Percentiles rank a stretch among this genome's conserved stretches.
Evolutionary conservation across 64 coral and sea anemone genomes (phyloP).

Genomic region (Acropora yongei): DNA sequence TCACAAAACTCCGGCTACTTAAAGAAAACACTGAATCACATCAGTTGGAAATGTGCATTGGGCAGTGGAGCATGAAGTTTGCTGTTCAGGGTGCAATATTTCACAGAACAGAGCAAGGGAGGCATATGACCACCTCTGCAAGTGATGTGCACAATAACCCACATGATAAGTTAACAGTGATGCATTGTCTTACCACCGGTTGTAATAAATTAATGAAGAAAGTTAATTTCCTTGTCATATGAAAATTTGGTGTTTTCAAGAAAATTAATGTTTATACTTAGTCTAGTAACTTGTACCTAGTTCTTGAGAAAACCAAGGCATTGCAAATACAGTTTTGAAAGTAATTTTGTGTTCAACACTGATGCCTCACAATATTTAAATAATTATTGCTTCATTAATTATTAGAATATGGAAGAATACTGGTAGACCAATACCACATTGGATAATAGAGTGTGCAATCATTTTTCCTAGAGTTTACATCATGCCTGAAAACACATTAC

Average conservation of each 20-base stretch:
- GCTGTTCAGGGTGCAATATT: not conserved
- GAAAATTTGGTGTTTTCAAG: too few relatives aligned
- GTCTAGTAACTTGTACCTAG: too few relatives aligned
- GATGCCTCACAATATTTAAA: too few relatives aligned
- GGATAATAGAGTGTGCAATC: constrained; percentile 35
- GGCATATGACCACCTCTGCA: not conserved
- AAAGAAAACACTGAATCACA: too few relatives aligned
- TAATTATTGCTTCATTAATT: too few relatives aligned
- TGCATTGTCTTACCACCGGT: not conserved
- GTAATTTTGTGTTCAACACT: too few relatives aligned
- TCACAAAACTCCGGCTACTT: too few relatives aligned
- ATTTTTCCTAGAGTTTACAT: constrained; percentile 30
- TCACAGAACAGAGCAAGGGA: not conserved
- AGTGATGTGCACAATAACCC: not conserved
- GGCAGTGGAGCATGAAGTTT: not conserved
- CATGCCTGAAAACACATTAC: not conserved
- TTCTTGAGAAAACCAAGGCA: too few relatives aligned
- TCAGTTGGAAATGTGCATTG: not conserved
- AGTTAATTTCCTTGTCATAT: too few relatives aligned
- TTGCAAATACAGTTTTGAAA: too few relatives aligned
- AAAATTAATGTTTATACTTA: too few relatives aligned
- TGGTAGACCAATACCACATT: constrained; percentile 28
- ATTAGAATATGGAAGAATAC: not conserved
- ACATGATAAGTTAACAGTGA: not conserved
- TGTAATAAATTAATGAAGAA: too few relatives aligned